phyloP scores from a whole-genome alignment of 2,113 vertebrate genomes.

The Paedocypris sp. region DNA sequence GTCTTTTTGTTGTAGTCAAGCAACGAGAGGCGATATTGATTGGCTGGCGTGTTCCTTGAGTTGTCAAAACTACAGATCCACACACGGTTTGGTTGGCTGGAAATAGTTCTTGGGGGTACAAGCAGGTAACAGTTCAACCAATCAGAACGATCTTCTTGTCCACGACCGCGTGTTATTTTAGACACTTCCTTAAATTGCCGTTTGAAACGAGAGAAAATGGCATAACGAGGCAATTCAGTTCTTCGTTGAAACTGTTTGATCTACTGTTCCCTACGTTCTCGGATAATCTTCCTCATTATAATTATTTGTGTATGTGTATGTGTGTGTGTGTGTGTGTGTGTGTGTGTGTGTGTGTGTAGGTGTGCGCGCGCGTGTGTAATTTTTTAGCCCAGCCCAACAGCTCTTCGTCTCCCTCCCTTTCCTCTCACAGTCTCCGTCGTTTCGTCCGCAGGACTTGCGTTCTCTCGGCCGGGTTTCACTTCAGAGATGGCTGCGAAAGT shows the following conservation, averaged over 20 bases:
- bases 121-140: constrained; percentile 26
- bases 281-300: too few species aligned
- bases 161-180: not conserved
- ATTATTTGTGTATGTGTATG: too few species aligned
- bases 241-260: too few species aligned
- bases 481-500: constrained; percentile 71
- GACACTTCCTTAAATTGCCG: not conserved
- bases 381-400: constrained; percentile 55
- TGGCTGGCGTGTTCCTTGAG: constrained; percentile 23
- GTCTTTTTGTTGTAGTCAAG: too few species aligned
- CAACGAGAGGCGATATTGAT: too few species aligned
- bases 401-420: constrained; percentile 53
- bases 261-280: too few species aligned
- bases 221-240: too few species aligned
- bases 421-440: constrained; percentile 52
- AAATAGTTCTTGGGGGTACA: constrained; percentile 13
- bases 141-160: constrained; percentile 23
- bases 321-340: too few species aligned
- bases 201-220: not conserved
- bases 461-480: constrained; percentile 54
- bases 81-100: constrained; percentile 18
- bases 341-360: constrained; percentile 47
- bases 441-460: constrained; percentile 66
- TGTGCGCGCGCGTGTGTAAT: constrained; percentile 45
- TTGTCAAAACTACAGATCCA: constrained; percentile 14